Percentiles rank a stretch among this genome's conserved stretches.
phyloP scores from a whole-genome alignment of 2,113 vertebrate genomes.

The Phrynosoma blainvillii region DNA sequence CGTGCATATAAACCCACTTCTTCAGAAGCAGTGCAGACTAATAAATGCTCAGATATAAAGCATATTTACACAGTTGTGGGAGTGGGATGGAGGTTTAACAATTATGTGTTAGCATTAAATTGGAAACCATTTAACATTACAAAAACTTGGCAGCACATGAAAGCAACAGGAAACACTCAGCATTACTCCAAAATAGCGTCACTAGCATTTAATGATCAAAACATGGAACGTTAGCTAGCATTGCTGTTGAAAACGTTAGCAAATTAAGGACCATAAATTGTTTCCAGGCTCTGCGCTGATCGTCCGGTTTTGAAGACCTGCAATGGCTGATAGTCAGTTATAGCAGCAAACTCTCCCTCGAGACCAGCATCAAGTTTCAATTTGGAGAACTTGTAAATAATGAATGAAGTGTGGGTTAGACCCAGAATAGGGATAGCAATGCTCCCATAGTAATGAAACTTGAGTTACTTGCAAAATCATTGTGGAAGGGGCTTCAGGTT shows the following conservation, averaged over 20 bases:
- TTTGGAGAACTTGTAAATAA: not conserved
- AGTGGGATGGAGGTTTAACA: too few species aligned
- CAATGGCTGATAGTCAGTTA: not conserved
- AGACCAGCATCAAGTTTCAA: not conserved
- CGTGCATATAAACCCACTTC: too few species aligned
- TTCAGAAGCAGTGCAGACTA: too few species aligned
- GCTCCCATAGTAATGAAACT: not conserved
- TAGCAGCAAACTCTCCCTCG: not conserved
- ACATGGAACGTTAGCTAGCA: too few species aligned
- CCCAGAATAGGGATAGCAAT: fast-evolving
- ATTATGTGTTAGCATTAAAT: too few species aligned
- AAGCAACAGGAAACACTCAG: not conserved
- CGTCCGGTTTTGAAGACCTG: not conserved
- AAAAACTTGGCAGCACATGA: not conserved
- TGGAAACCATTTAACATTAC: not conserved
- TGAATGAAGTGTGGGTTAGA: not conserved
- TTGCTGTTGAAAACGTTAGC: too few species aligned
- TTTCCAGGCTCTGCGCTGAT: too few species aligned
- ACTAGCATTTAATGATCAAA: too few species aligned
- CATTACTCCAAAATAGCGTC: not conserved
- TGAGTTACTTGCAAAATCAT: not conserved
- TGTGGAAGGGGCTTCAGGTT: not conserved
- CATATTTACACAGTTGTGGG: too few species aligned
- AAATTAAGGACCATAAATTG: too few species aligned
- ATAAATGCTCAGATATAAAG: too few species aligned